Conservation (phyloP, 2,888 invertebrate species). For the Acronicta aceris region DNA sequence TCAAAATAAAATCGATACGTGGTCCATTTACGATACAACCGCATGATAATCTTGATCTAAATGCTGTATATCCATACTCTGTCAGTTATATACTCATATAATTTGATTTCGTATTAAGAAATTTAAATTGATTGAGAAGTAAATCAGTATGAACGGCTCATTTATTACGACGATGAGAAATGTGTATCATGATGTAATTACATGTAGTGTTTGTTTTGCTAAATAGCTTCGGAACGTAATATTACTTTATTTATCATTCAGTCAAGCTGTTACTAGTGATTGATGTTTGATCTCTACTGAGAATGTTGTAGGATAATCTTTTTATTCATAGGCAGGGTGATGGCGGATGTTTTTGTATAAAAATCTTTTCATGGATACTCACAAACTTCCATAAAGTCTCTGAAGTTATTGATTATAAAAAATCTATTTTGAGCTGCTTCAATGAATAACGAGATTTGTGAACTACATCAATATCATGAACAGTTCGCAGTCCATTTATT, state of each 20-base stretch:
- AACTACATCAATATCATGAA: not conserved
- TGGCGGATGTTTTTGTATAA: conserved; percentile 22
- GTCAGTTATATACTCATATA: conserved; percentile 26
- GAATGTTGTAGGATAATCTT: conserved; percentile 49
- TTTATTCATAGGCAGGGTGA: conserved; percentile 18
- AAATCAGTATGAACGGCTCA: conserved; percentile 35
- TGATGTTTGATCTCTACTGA: conserved; percentile 36
- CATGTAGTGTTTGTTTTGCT: conserved; percentile 19
- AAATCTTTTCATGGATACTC: conserved; percentile 30
- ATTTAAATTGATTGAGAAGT: conserved; percentile 32
- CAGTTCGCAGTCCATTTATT: conserved; percentile 8
- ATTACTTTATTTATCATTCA: conserved; percentile 39
- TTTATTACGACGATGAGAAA: conserved; percentile 34
- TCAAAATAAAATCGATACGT: conserved; percentile 26
- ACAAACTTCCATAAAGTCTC: conserved; percentile 5
- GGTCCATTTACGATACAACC: conserved; percentile 27
- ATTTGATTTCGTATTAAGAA: conserved; percentile 39
- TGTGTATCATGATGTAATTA: conserved; percentile 28
- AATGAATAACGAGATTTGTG: not conserved
- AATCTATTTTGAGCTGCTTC: not conserved
- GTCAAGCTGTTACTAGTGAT: conserved; percentile 42
- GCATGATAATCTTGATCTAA: no score
- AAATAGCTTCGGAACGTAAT: conserved; percentile 19
- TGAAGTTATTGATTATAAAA: conserved; percentile 8
- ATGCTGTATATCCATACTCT: conserved; percentile 14